Base-by-base conservation (phyloP, 2,113 vertebrate species). In the Oncorhynchus gorbuscha region DNA sequence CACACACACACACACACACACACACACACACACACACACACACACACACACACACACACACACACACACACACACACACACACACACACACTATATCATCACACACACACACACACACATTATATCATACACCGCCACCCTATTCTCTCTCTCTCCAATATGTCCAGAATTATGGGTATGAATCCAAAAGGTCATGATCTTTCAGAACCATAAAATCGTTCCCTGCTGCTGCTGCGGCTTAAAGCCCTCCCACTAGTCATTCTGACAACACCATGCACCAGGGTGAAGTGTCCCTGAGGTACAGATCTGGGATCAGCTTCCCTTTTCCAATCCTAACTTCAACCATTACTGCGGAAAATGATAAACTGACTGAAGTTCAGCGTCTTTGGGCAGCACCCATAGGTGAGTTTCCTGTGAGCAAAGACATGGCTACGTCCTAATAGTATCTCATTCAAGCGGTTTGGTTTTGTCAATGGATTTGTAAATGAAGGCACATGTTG, bases 151-250 rank as follows among this genome's bases (percentile, higher is more conserved):
- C 35, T 64, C 24, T 28, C 59, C n/a, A 64, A 55, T 55, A 3
- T 5, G 4, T 55, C 26, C 62, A 79, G 72, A 79, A 76, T 79
- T 74, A 71, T 77, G 75, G 74, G 83, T 84, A 74, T 58, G 70
- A 76, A 74, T 81, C 39, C 59, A 73, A 85, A 39, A 82, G 83
- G 78, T 73, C 67, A 26, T 75, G 75, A 82, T 82, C 84, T 89
- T 86, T 85, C 55, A 22, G 75, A 58, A 80, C 58, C 69, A 75
- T 81, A 75, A 75, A 76, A 78, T 66, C 5, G 7, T 69, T 20
- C 28, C 72, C 66, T 77, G 64, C 72, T 20, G 66, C 70, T 69
- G 6, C 67, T 69, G 67, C 4, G 0, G 20, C 1, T 8, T 12
- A 14, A 14, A 22, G 13, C 65, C 13, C 12, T 7, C 13, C 8